phyloP scores from a whole-genome alignment of 2,888 invertebrate genomes.

The Xestoiulus laeticollis region DNA sequence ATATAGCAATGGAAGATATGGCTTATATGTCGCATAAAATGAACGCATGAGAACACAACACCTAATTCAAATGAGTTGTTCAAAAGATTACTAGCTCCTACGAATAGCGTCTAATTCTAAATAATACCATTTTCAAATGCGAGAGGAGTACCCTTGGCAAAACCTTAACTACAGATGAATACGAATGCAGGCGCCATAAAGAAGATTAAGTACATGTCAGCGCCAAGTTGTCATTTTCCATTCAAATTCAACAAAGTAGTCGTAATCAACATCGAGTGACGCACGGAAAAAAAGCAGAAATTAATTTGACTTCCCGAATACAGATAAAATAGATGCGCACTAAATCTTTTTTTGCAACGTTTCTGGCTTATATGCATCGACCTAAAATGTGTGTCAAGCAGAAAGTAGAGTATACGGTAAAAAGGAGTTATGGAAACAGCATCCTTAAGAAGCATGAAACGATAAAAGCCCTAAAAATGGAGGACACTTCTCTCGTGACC shows the following conservation, averaged over 20 bases:
- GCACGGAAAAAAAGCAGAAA: neutral
- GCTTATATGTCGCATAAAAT: neutral
- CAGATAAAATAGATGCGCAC: neutral
- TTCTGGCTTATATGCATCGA: neutral
- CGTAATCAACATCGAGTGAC: neutral
- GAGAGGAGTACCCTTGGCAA: neutral
- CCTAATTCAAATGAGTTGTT: neutral
- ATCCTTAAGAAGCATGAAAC: neutral
- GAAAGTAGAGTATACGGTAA: neutral
- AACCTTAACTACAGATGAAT: neutral
- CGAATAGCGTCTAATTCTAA: neutral
- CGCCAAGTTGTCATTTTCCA: constrained; percentile 12
- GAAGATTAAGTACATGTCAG: constrained; percentile 20
- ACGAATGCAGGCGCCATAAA: neutral
- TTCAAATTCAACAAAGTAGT: neutral
- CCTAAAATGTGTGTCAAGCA: neutral
- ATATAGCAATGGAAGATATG: neutral
- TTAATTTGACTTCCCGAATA: neutral
- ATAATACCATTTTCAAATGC: neutral
- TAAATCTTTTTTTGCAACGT: neutral
- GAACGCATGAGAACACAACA: neutral
- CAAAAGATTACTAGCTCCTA: constrained; percentile 5
- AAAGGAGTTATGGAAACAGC: constrained; percentile 2
- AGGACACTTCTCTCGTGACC: neutral
- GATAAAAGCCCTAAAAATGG: neutral